Evolutionary conservation across 2,888 invertebrate genomes (phyloP), one percentile per base, ranked within the genome.

Genomic region (Drosophila kambysellisi): DNA sequence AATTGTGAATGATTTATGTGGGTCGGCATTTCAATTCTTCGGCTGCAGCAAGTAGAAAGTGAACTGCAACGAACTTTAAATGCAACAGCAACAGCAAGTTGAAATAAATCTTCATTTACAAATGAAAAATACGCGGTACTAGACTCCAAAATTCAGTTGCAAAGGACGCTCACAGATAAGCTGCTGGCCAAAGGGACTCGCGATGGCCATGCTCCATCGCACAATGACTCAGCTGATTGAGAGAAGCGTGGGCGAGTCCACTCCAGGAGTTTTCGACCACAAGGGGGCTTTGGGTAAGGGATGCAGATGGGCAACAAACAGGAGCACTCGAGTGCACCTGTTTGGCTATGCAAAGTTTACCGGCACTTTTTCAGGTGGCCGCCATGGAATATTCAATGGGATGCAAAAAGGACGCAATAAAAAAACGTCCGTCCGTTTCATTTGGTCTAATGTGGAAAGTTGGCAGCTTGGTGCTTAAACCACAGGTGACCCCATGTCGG

Each of bases 1-100:
- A 88, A 86, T 86, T 86, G 82, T 88, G 76, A 86, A 88, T 86
- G 86, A 86, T 86, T 86, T 86, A 88, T 86, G 85, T 86, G 85
- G 85, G 85, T 88, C 85, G 87, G 74, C 83, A 70, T 66, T 63
- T 63, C 78, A 53, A 70, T 78, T 78, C 78, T 78, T 70, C 52
- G 29, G 41, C 32, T 43, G 68, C 67, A 41, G 48, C 75, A 51
- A 75, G 67, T 81, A 81, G 80, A 81, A 81, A 81, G 81, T 78
- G 78, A 81, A 75, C 82, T 82, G 74, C 76, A 41, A 65, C 58
- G 61, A 70, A 74, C 67, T 62, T 59, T 61, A 32, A 43, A 37
- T 12, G 69, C 59, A 20, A 48, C 74, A 33, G 62, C 79, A 43
- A 35, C 51, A 58, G 9, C 32, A 53, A 76, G 67, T 67, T 67